Evolutionary conservation across 2,797 vertebrate genomes (phyloP).

Genomic region (Perodicticus potto): DNA sequence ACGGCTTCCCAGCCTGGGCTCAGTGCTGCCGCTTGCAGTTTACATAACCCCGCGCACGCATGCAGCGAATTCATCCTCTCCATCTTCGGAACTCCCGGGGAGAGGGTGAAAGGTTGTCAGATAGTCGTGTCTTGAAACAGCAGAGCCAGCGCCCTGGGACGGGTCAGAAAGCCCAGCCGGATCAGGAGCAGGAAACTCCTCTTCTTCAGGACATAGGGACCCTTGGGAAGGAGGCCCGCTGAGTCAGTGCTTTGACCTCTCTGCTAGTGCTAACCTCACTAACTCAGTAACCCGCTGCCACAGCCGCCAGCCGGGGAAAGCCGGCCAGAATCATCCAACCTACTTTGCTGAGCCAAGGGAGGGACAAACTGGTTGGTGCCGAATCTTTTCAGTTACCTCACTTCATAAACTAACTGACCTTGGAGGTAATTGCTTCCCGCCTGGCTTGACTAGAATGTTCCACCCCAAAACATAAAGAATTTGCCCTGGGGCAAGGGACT

Average conservation of each 20-base stretch:
- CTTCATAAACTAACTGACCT: neutral
- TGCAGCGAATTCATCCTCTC: neutral
- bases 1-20: fast-evolving
- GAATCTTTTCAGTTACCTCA: neutral
- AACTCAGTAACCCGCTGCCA: neutral
- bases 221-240: neutral
- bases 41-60: neutral
- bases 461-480: neutral
- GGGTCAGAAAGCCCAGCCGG: neutral
- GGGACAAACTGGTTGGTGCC: neutral
- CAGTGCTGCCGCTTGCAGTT: neutral
- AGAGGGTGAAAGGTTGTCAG: neutral
- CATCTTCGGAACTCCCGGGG: neutral
- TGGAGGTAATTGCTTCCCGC: neutral
- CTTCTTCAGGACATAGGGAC: neutral
- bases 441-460: neutral
- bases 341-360: neutral
- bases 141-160: neutral
- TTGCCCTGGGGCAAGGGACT: neutral
- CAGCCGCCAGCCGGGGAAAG: neutral
- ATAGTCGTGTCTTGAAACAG: neutral
- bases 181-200: neutral
- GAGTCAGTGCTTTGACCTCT: neutral
- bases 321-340: neutral
- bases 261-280: neutral